Evolutionary conservation across 2,113 vertebrate genomes (phyloP), one percentile per base, ranked within the genome.

Genomic region (Vimba vimba): DNA sequence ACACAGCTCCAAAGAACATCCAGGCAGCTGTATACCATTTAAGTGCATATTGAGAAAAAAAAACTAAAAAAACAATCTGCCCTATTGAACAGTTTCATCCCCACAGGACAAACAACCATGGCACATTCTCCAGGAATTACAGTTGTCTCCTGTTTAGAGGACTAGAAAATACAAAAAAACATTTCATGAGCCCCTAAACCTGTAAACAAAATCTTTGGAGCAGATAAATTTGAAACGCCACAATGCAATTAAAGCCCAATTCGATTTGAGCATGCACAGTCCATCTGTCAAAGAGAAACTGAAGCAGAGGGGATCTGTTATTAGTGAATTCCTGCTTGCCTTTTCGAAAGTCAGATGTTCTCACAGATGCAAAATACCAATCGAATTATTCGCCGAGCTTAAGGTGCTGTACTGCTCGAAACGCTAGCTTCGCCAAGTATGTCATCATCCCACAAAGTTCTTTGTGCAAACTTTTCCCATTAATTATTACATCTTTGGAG

Each of bases 201-300:
- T 97, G 96, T 97, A 98, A 98, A 98, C 97, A 97, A 97, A 98
- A 97, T 97, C 97, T 95, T 96, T 96, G 96, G 95, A 98, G 97
- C 97, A 98, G 97, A 99, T 97, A 97, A 97, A 98, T 98, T 97
- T 97, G 97, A 97, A 97, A 97, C 95, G 95, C 96, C 96, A 97
- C 97, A 97, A 98, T 96, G 97, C 97, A 99, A 99, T 99, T 98
- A 99, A 98, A 98, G 96, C 96, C 95, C 95, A 97, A 98, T 98
- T 98, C 97, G 97, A 97, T 99, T 97, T 97, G 96, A 97, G 96
- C 95, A 92, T 96, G 97, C 97, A 95, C 96, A 97, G 97, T 98
- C 97, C 97, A 99, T 98, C 98, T 98, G 97, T 98, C 97, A 97
- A 95, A 95, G 94, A 93, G 96, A 98, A 97, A 98, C 97, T 97